These are phyloP conservation scores for Eristalinus aeneus DNA, from an alignment of 2,888 invertebrate species.

Conservation along the genomic window DNA sequence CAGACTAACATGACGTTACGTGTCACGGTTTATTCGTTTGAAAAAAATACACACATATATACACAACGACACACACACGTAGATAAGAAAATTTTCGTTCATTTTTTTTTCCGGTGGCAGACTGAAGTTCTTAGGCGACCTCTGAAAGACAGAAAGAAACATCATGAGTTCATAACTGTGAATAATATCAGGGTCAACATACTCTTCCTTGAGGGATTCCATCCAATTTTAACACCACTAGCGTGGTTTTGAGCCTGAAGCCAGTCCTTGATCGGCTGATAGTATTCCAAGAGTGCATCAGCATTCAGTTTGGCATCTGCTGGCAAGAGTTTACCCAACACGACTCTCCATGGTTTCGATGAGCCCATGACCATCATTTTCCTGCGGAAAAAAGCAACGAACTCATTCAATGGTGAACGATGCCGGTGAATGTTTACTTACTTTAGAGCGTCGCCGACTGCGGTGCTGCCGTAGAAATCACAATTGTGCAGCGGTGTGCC, in stretches of 20 bases:
- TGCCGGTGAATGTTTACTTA: constrained; percentile 46
- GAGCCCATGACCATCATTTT: constrained; percentile 86
- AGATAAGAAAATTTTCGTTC: neutral
- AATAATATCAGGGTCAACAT: constrained; percentile 37
- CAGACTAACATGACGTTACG: no score
- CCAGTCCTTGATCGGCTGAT: constrained; percentile 82
- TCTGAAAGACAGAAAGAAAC: constrained; percentile 57
- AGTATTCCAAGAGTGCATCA: constrained; percentile 89
- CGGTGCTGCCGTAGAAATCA: constrained; percentile 89
- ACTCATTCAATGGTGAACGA: neutral
- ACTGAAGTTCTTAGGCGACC: constrained; percentile 59
- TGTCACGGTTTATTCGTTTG: neutral
- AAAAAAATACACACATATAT: neutral
- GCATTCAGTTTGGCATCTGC: constrained; percentile 88
- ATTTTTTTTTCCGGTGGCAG: no score
- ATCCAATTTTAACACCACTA: constrained; percentile 76
- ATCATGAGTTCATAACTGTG: neutral
- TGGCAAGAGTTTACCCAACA: constrained; percentile 87
- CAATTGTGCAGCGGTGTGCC: constrained; percentile 89
- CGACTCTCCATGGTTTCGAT: constrained; percentile 90
- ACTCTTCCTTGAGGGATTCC: constrained; percentile 77
- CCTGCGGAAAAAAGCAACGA: neutral
- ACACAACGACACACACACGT: neutral
- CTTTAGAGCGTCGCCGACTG: constrained; percentile 87
- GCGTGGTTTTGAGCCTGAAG: constrained; percentile 74